phyloP scores from a whole-genome alignment of 2,888 invertebrate species.

The Sepioteuthis lessoniana region DNA sequence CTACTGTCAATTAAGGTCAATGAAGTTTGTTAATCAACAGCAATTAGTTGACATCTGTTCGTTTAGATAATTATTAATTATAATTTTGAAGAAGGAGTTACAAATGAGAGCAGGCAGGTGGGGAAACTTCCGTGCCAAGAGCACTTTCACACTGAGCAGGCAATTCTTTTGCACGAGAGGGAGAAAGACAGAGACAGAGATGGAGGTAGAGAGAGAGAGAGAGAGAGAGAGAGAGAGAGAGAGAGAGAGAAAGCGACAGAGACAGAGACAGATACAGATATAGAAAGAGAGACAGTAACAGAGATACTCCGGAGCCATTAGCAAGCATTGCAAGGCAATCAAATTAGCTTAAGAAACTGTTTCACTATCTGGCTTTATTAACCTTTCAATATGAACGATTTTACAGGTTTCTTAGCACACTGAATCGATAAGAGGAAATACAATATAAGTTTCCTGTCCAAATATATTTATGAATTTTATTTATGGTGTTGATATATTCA shows the following conservation, averaged over 20 bases:
- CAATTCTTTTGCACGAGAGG: neutral
- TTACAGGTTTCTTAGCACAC: neutral
- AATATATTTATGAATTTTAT: too few relatives aligned
- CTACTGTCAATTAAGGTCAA: neutral
- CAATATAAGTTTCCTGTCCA: neutral
- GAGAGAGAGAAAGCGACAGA: too few relatives aligned
- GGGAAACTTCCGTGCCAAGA: neutral
- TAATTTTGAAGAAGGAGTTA: neutral
- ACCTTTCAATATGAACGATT: neutral
- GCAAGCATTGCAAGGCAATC: neutral
- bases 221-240: neutral
- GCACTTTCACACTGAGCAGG: neutral
- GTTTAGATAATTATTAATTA: slow-evolving; percentile 4
- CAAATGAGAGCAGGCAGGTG: neutral
- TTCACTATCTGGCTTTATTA: neutral
- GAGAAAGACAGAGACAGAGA: neutral
- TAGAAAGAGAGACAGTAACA: neutral
- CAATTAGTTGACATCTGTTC: neutral
- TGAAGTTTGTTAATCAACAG: neutral
- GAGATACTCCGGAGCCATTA: neutral
- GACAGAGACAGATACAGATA: rapidly evolving
- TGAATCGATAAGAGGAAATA: neutral
- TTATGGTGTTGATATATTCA: too few relatives aligned
- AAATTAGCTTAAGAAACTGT: neutral
- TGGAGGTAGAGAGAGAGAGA: neutral